These are phyloP conservation scores for Arrhopalites spinosus DNA, from an alignment of 2,888 invertebrate species.

Conservation along the genomic window DNA sequence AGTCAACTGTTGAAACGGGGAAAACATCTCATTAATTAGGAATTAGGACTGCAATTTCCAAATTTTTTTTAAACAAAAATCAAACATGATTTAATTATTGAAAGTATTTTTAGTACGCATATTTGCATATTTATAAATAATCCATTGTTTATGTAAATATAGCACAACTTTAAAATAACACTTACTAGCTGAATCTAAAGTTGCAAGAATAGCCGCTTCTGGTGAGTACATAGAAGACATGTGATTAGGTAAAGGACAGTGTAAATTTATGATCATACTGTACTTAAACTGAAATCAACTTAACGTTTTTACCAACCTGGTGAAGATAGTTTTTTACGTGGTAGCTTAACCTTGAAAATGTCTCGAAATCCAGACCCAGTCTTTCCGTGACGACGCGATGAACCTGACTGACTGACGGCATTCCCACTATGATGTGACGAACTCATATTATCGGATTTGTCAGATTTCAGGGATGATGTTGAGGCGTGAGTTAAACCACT, in stretches of 20 bases:
- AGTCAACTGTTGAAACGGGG: too few relatives aligned
- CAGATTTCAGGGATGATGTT: conserved; percentile 54
- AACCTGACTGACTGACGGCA: conserved; percentile 18
- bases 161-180: too few relatives aligned
- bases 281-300: too few relatives aligned
- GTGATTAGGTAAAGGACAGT: background rate
- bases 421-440: conserved; percentile 27
- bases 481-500: conserved; percentile 39
- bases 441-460: conserved; percentile 51
- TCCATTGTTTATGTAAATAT: too few relatives aligned
- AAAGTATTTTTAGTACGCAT: too few relatives aligned
- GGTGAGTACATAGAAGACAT: conserved; percentile 38
- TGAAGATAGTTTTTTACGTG: conserved; percentile 54
- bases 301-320: too few relatives aligned
- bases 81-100: too few relatives aligned
- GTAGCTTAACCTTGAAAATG: conserved; percentile 53
- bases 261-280: background rate
- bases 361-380: conserved; percentile 45
- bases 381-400: conserved; percentile 20
- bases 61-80: too few relatives aligned
- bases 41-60: too few relatives aligned
- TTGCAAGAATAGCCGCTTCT: conserved; percentile 54
- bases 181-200: conserved; percentile 50
- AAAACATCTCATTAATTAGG: too few relatives aligned
- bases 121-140: too few relatives aligned